Evolutionary conservation across 2,113 vertebrate genomes (phyloP).

Genomic region (Paramisgurnus dabryanus): DNA sequence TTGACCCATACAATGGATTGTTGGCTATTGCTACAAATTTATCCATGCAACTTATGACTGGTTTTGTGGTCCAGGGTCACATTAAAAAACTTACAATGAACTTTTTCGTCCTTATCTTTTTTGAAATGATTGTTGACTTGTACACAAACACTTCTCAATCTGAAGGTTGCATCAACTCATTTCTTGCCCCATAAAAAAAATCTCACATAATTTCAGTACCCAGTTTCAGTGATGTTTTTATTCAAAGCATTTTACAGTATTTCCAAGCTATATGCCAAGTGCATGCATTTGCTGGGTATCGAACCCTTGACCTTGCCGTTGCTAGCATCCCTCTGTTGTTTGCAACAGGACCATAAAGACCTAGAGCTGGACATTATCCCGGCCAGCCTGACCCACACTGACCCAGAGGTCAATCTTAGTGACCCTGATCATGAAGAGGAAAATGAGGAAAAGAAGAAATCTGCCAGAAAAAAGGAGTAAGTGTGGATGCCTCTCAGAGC

Average conservation of each 20-base stretch:
- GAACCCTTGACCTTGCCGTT: not conserved
- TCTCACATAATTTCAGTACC: no score
- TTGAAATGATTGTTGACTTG: not conserved
- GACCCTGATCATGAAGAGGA: conserved; percentile 93
- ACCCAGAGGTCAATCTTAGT: conserved; percentile 92
- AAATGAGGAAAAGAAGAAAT: conserved; percentile 97
- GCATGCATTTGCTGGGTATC: no score
- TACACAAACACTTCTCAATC: no score
- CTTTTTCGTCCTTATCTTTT: no score
- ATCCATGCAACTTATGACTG: no score
- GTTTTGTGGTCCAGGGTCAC: no score
- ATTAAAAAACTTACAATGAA: no score
- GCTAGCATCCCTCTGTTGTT: not conserved
- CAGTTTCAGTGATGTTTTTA: no score
- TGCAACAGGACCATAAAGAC: conserved; percentile 90
- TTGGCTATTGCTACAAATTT: no score
- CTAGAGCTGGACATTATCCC: conserved; percentile 94
- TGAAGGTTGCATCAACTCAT: not conserved
- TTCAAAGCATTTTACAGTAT: no score
- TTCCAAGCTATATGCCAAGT: no score
- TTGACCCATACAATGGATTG: no score
- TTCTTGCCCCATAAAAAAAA: not conserved
- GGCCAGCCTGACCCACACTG: conserved; percentile 93
- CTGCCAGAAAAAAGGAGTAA: conserved; percentile 96
- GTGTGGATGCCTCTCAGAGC: conserved; percentile 57